Percentiles rank a stretch among this genome's conserved stretches.
These are phyloP conservation scores for Sclerurus mexicanus DNA, from an alignment of 2,113 vertebrate species.

Conservation along the genomic window DNA sequence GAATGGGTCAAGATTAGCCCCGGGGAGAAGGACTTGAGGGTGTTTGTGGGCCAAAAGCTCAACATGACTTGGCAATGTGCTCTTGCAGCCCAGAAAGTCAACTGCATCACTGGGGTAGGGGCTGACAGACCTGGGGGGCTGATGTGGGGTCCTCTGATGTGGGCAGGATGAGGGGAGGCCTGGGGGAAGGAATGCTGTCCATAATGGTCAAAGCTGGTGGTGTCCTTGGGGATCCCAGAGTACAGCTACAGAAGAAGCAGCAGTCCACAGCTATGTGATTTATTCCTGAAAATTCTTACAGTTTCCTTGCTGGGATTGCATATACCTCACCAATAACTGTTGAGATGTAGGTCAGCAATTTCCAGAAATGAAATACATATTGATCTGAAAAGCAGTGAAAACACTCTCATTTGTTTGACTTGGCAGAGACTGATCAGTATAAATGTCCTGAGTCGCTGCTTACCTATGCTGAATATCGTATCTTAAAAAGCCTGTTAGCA, in stretches of 20 bases:
- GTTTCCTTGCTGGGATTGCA: not conserved
- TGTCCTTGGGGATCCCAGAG: not conserved
- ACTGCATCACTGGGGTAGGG: accelerated
- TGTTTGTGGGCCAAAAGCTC: not conserved
- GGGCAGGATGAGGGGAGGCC: not conserved
- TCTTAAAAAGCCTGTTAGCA: not conserved
- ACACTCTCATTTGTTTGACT: slow-evolving; percentile 37
- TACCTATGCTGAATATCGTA: not conserved
- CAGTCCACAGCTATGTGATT: not conserved
- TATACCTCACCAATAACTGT: not conserved
- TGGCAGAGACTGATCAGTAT: slow-evolving; percentile 32
- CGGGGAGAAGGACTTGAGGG: not conserved
- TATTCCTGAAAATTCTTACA: not conserved
- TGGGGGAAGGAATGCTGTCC: not conserved
- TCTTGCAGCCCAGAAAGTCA: not conserved
- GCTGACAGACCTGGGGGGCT: accelerated
- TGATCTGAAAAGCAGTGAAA: slow-evolving; percentile 42
- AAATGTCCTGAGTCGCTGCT: slow-evolving; percentile 40
- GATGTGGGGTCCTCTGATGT: not conserved
- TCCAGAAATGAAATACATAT: slow-evolving; percentile 54
- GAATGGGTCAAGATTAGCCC: not conserved
- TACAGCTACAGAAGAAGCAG: not conserved
- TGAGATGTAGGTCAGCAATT: slow-evolving; percentile 24
- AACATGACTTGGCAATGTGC: not conserved
- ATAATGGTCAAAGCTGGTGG: not conserved